These are phyloP conservation scores for Sanderia malayensis DNA, from an alignment of 30 jellyfish, hydroid and myxozoan species.

Conservation along the genomic window DNA sequence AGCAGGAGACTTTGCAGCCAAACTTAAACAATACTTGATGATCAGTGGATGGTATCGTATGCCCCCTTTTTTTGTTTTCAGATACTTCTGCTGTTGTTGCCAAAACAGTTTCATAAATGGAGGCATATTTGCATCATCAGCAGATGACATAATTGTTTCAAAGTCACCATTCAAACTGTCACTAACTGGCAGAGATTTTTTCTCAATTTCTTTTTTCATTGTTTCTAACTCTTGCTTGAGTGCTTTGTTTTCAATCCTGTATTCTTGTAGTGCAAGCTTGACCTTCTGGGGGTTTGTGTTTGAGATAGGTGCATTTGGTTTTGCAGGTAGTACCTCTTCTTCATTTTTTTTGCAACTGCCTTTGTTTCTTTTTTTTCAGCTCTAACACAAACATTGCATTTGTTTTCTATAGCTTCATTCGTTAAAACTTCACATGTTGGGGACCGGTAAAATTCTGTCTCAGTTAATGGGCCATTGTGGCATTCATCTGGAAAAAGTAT, in stretches of 20 bases:
- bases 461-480: too few relatives aligned
- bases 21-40: not conserved
- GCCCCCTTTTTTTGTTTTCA: constrained; percentile 2
- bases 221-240: constrained; percentile 29
- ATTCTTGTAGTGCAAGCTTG: constrained; percentile 30
- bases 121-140: constrained; percentile 22
- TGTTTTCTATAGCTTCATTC: too few relatives aligned
- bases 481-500: too few relatives aligned
- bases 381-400: too few relatives aligned
- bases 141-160: constrained; percentile 22
- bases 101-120: constrained; percentile 78
- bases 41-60: not conserved
- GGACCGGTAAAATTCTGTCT: too few relatives aligned
- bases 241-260: constrained; percentile 52
- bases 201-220: constrained; percentile 34
- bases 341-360: too few relatives aligned
- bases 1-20: constrained; percentile 19
- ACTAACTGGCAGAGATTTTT: constrained; percentile 9
- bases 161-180: constrained; percentile 25
- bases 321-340: too few relatives aligned
- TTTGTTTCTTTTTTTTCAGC: too few relatives aligned
- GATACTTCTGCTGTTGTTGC: constrained; percentile 58
- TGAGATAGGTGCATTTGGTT: constrained; percentile 23
- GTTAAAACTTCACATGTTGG: too few relatives aligned
- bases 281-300: constrained; percentile 6